These are phyloP conservation scores for Astatotilapia flaviijosephi DNA, from an alignment of 2,113 vertebrate genomes.

Conservation along the genomic window DNA sequence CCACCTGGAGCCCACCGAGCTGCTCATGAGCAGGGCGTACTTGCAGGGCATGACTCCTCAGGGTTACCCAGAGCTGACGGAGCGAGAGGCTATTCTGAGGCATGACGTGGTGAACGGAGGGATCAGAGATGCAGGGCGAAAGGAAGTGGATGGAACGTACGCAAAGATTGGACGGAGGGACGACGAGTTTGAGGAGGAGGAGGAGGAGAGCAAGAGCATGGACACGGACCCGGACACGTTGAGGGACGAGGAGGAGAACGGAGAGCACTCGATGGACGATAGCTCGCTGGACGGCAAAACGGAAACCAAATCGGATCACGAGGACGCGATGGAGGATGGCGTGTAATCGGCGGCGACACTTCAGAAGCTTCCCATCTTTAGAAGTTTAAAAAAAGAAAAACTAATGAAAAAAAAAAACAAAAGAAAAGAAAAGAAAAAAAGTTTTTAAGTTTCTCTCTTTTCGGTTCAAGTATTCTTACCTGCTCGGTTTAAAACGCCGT, in stretches of 20 bases:
- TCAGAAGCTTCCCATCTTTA: constrained; percentile 78
- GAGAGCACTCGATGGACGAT: constrained; percentile 98
- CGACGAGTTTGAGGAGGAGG: constrained; percentile 96
- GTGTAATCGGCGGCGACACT: constrained; percentile 88
- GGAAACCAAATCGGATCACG: constrained; percentile 99
- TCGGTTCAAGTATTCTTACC: constrained; percentile 80
- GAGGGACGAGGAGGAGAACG: constrained; percentile 96
- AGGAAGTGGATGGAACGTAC: constrained; percentile 87
- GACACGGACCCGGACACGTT: constrained; percentile 97
- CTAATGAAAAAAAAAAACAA: not conserved
- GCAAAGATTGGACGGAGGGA: constrained; percentile 88
- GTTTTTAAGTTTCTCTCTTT: constrained; percentile 28
- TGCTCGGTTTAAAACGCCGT: constrained; percentile 85
- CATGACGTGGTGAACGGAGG: constrained; percentile 83
- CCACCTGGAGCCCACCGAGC: constrained; percentile 93
- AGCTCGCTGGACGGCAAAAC: constrained; percentile 98
- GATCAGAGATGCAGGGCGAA: constrained; percentile 81
- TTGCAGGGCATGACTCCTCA: constrained; percentile 93
- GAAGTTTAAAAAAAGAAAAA: not conserved
- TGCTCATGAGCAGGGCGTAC: constrained; percentile 96
- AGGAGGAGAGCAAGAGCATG: constrained; percentile 98
- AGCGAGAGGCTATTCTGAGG: constrained; percentile 87
- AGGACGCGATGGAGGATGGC: constrained; percentile 95
- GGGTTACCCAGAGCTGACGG: constrained; percentile 93
- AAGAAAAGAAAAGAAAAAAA: not conserved